These are phyloP conservation scores for Oscheius sp. DNA, from an alignment of 1,140 invertebrate species.

Conservation along the genomic window DNA sequence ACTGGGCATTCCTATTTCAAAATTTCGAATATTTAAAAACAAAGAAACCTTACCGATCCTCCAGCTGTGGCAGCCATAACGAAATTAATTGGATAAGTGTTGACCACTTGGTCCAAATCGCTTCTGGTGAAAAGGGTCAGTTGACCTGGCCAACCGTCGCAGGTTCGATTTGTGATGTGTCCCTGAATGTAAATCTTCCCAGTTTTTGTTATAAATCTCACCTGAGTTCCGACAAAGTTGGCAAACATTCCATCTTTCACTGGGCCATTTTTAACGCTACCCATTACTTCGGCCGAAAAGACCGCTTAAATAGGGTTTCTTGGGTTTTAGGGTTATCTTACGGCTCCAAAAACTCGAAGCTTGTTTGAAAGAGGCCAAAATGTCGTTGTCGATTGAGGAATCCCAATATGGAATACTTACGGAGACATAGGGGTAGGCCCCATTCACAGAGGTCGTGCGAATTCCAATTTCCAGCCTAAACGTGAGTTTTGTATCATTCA, in stretches of 20 bases:
- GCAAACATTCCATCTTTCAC: neutral
- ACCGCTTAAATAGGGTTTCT: neutral
- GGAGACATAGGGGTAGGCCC: neutral
- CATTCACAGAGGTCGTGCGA: neutral
- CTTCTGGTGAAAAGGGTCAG: neutral
- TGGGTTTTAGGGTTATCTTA: no score
- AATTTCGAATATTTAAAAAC: neutral
- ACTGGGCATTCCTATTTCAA: neutral
- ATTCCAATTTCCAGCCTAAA: neutral
- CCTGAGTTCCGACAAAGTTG: no score
- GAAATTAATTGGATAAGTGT: neutral
- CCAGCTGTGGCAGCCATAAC: neutral
- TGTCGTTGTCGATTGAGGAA: neutral
- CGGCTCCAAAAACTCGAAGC: no score
- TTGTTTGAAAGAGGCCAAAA: neutral
- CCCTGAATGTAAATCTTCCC: neutral
- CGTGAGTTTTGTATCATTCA: no score
- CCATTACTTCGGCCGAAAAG: neutral
- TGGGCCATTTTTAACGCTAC: neutral
- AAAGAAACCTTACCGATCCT: neutral
- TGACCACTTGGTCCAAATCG: neutral
- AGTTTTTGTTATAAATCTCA: no score
- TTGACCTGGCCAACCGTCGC: neutral
- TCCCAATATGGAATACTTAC: neutral
- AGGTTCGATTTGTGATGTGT: neutral